These are phyloP conservation scores for Andricus quercusramuli DNA, from an alignment of 2,888 invertebrate genomes.

Conservation along the genomic window DNA sequence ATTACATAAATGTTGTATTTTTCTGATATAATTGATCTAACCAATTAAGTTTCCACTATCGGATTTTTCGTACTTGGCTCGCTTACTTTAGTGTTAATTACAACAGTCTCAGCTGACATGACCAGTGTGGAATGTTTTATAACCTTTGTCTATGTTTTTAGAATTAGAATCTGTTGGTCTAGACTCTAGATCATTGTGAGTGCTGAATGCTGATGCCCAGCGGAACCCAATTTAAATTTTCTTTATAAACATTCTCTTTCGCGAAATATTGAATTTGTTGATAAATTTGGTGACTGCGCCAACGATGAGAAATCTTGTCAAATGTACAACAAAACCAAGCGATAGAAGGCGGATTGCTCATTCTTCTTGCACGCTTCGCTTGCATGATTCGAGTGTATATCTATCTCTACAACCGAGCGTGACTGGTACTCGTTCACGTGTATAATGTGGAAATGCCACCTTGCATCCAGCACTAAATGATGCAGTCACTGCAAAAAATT, in stretches of 20 bases:
- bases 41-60: neutral
- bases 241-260: neutral
- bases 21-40: neutral
- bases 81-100: no score
- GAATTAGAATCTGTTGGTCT: neutral
- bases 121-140: no score
- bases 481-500: constrained; percentile 6
- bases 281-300: neutral
- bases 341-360: constrained; percentile 33
- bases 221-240: neutral
- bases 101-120: no score
- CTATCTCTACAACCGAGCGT: constrained; percentile 7
- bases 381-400: constrained; percentile 30
- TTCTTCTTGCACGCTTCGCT: constrained; percentile 38
- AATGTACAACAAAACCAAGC: neutral
- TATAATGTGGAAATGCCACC: constrained; percentile 21
- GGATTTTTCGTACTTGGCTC: neutral
- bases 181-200: neutral
- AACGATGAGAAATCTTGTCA: neutral
- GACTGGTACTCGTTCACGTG: constrained; percentile 28
- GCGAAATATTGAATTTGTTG: neutral
- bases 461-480: constrained; percentile 31
- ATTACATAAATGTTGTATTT: neutral
- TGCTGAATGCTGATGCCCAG: neutral
- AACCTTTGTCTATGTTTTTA: neutral